phyloP scores from a whole-genome alignment of 2,888 invertebrate species.

The Athalia cordata region DNA sequence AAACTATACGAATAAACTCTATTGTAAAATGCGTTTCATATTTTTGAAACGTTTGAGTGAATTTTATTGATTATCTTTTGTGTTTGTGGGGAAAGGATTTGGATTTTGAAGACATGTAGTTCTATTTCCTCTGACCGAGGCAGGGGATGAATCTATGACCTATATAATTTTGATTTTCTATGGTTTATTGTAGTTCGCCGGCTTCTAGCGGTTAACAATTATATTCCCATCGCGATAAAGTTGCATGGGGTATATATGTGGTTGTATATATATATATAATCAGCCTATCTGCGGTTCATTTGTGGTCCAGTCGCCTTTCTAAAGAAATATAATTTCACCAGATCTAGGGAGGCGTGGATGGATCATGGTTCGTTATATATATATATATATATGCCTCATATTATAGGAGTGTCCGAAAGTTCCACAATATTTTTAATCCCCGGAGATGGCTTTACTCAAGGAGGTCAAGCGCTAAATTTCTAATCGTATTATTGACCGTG shows the following conservation, averaged over 20 bases:
- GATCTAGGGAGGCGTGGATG: slow-evolving; percentile 42
- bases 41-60: too few species aligned
- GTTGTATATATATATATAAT: not conserved
- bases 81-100: too few species aligned
- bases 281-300: slow-evolving; percentile 18
- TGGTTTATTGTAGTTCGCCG: not conserved
- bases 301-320: slow-evolving; percentile 44
- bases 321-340: slow-evolving; percentile 45
- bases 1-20: too few species aligned
- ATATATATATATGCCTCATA: not conserved
- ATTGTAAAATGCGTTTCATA: too few species aligned
- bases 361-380: not conserved
- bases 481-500: slow-evolving; percentile 33
- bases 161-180: slow-evolving; percentile 23
- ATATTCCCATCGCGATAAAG: not conserved
- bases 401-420: slow-evolving; percentile 41
- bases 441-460: slow-evolving; percentile 31
- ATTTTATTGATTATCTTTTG: too few species aligned
- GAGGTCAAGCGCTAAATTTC: slow-evolving; percentile 42
- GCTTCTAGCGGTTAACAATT: too few species aligned
- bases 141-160: slow-evolving; percentile 23
- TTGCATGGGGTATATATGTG: not conserved
- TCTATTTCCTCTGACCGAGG: not conserved
- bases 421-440: slow-evolving; percentile 25
- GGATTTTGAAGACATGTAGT: not conserved